Evolutionary conservation across 2,888 invertebrate species (phyloP).

Genomic region (Muschampia plurimacula): DNA sequence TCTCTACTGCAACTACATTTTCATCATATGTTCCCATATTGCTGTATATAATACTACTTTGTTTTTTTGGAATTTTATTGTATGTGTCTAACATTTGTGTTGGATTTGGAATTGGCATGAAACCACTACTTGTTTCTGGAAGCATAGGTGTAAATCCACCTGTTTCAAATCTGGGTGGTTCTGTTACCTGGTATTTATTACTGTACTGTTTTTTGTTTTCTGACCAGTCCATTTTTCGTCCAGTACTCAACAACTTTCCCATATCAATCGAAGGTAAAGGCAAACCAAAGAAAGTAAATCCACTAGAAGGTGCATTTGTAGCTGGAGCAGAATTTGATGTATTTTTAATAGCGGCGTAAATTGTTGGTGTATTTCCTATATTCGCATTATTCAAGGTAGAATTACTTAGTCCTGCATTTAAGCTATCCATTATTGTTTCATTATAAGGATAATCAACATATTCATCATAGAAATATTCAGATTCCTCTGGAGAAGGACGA

Average conservation of each 20-base stretch:
- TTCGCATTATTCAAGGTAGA: conserved; percentile 62
- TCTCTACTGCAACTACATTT: conserved; percentile 55
- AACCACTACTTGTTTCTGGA: conserved; percentile 90
- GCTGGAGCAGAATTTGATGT: conserved; percentile 62
- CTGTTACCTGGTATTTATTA: conserved; percentile 70
- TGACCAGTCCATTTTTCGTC: conserved; percentile 79
- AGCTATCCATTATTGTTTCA: conserved; percentile 79
- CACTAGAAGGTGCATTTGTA: conserved; percentile 82
- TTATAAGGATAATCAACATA: conserved; percentile 92
- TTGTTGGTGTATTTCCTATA: conserved; percentile 70
- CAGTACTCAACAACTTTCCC: conserved; percentile 86
- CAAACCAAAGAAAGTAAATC: conserved; percentile 94
- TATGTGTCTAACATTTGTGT: conserved; percentile 54
- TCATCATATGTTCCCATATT: conserved; percentile 58
- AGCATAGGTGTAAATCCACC: conserved; percentile 92
- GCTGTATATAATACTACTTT: conserved; percentile 54
- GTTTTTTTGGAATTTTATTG: conserved; percentile 53
- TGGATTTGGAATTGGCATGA: conserved; percentile 87
- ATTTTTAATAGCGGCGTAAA: conserved; percentile 69
- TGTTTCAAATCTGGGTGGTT: conserved; percentile 88
- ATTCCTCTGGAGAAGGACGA: conserved; percentile 90
- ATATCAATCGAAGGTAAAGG: conserved; percentile 91
- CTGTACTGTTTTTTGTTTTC: conserved; percentile 66
- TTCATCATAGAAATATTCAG: conserved; percentile 94
- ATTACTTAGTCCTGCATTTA: conserved; percentile 61